Evolutionary conservation across 2,888 invertebrate species (phyloP).

Genomic region (Seira ritae): DNA sequence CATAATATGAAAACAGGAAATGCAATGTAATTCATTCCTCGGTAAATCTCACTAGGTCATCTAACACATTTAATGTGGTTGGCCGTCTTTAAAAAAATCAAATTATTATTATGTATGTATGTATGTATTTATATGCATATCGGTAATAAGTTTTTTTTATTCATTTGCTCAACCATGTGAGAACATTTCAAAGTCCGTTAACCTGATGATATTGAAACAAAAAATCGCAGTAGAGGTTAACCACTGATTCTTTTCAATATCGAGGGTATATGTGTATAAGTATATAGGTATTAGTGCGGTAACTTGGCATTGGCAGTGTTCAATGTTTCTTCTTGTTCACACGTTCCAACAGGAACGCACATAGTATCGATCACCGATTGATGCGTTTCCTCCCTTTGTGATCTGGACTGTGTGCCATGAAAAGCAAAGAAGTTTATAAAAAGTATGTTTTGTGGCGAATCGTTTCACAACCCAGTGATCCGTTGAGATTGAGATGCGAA

Average conservation of each 20-base stretch:
- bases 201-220: not conserved
- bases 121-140: no score
- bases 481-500: not conserved
- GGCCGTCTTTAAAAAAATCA: not conserved
- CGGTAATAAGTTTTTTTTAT: not conserved
- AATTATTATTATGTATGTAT: not conserved
- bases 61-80: not conserved
- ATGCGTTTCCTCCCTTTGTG: not conserved
- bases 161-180: not conserved
- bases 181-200: not conserved
- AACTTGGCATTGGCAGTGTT: no score
- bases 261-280: not conserved
- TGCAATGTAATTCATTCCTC: not conserved
- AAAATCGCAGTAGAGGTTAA: not conserved
- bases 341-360: not conserved
- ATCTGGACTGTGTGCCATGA: no score
- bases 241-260: not conserved
- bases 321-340: no score
- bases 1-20: not conserved
- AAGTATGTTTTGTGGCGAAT: not conserved
- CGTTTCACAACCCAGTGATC: not conserved
- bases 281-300: not conserved
- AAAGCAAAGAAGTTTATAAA: not conserved
- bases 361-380: not conserved
- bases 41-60: not conserved